Percentiles rank a stretch among this genome's conserved stretches.
These are phyloP conservation scores for Sebastes ruberrimus DNA, from an alignment of 2,797 vertebrate species.

Conservation along the genomic window DNA sequence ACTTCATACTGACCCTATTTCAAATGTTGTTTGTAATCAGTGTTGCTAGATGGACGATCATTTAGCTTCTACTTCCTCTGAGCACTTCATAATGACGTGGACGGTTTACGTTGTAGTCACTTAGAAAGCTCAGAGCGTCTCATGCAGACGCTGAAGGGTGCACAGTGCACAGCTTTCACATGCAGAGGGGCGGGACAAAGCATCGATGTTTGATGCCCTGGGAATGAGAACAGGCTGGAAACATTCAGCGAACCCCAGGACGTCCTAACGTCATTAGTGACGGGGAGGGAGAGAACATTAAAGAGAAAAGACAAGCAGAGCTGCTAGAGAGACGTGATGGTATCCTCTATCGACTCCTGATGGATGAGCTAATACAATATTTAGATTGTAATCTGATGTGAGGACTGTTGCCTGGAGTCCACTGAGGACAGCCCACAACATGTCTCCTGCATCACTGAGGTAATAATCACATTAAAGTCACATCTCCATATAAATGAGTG, in stretches of 20 bases:
- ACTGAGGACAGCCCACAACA: neutral
- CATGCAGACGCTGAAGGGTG: no score
- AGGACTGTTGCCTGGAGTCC: slow-evolving; percentile 18
- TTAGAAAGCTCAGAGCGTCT: no score
- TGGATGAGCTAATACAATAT: slow-evolving; percentile 63
- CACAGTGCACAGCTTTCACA: no score
- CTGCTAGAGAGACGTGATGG: slow-evolving; percentile 36
- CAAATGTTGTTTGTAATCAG: no score
- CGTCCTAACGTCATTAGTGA: slow-evolving; percentile 49
- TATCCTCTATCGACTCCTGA: slow-evolving; percentile 50
- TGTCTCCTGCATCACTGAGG: neutral
- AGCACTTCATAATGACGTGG: no score
- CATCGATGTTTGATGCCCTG: no score
- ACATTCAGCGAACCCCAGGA: neutral
- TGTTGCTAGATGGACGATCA: no score
- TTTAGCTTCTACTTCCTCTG: no score
- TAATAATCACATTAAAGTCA: neutral
- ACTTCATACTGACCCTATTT: no score
- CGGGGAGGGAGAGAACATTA: slow-evolving; percentile 29
- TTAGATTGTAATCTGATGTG: slow-evolving; percentile 50
- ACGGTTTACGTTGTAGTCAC: no score
- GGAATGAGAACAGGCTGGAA: no score
- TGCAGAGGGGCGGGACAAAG: no score
- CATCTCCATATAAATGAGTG: neutral
- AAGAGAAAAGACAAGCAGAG: slow-evolving; percentile 30